Conservation (phyloP, 2,113 vertebrate species). For the Natator depressus region DNA sequence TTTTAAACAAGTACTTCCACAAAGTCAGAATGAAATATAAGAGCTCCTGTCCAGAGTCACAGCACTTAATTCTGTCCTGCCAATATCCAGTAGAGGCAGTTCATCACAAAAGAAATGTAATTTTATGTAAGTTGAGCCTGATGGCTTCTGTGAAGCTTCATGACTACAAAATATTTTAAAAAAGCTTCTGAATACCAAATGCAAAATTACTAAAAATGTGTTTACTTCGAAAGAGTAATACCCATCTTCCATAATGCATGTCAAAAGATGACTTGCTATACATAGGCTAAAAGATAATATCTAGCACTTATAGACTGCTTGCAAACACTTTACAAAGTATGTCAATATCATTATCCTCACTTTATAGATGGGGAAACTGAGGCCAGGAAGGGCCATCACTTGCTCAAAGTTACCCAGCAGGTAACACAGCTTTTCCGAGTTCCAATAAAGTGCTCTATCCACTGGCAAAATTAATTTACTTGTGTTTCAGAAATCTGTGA, state of each 20-base stretch:
- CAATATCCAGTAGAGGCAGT: neutral
- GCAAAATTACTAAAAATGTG: neutral
- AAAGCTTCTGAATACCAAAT: neutral
- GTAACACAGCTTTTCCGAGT: fast-evolving
- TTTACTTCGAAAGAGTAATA: neutral
- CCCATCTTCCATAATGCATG: neutral
- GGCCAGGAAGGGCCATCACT: neutral
- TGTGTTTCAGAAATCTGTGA: neutral
- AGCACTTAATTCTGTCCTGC: neutral
- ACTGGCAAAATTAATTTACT: neutral
- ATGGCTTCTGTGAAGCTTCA: neutral
- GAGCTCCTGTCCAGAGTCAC: neutral
- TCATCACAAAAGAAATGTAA: neutral
- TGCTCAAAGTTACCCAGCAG: neutral
- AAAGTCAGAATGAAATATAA: neutral
- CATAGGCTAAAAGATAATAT: neutral
- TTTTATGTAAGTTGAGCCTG: neutral
- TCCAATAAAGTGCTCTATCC: neutral
- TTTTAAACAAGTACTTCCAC: neutral
- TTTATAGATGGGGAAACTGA: neutral
- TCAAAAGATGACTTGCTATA: neutral
- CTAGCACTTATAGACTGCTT: neutral
- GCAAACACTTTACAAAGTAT: neutral
- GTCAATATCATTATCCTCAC: neutral
- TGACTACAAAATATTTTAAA: neutral